These are phyloP conservation scores for Tragelaphus strepsiceros DNA, from an alignment of 2,113 vertebrate genomes.

Conservation along the genomic window DNA sequence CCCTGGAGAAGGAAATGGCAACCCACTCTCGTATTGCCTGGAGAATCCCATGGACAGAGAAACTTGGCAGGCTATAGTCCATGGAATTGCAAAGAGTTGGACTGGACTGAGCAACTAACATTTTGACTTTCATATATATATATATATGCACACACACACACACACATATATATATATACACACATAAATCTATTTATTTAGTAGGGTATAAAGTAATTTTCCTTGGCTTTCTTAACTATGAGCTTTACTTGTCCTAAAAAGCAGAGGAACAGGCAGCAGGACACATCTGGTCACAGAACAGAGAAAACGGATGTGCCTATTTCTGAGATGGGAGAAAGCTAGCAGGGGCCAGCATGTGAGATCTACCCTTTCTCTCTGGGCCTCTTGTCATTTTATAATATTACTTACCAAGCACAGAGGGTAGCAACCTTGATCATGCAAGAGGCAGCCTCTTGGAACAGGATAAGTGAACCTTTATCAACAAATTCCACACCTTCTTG, in stretches of 20 bases:
- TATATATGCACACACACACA: background rate
- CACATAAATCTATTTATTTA: background rate
- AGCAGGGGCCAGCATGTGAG: rapidly evolving
- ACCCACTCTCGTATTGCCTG: background rate
- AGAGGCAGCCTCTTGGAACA: background rate
- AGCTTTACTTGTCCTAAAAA: background rate
- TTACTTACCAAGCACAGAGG: background rate
- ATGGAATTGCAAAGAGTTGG: background rate
- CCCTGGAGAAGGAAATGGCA: background rate
- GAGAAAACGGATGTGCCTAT: rapidly evolving
- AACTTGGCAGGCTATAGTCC: background rate
- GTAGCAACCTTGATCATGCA: background rate
- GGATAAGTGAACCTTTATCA: background rate
- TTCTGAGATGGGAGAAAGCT: background rate
- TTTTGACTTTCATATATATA: background rate
- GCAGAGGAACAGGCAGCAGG: background rate
- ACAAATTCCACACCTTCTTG: background rate
- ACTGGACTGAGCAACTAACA: rapidly evolving
- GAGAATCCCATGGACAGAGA: background rate
- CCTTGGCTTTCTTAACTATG: background rate
- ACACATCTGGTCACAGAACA: background rate
- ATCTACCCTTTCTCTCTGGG: background rate
- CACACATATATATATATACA: background rate
- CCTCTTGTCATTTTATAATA: background rate
- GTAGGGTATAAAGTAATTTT: background rate